Evolutionary conservation across 2,797 vertebrate species (phyloP).

Genomic region (Crocidura indochinensis): DNA sequence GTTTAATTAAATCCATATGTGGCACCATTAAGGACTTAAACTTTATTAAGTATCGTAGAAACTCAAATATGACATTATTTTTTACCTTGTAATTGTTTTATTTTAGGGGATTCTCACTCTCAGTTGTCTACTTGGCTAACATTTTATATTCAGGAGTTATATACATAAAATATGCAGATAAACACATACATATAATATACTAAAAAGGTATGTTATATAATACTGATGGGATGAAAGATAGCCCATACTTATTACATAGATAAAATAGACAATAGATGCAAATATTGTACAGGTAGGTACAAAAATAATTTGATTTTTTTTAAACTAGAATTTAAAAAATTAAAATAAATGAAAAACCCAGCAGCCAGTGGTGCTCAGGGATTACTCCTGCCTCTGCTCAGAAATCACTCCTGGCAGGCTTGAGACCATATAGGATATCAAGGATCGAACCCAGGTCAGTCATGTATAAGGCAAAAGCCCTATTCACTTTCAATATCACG

Average conservation of each 20-base stretch:
- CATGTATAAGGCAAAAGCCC: too few relatives aligned
- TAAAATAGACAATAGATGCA: constrained; percentile 46
- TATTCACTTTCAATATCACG: too few relatives aligned
- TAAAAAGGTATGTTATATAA: constrained; percentile 43
- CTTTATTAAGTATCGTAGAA: constrained; percentile 40
- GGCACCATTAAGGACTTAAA: background rate
- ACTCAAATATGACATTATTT: background rate
- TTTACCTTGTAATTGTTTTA: constrained; percentile 52
- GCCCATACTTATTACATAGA: constrained; percentile 4
- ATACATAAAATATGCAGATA: background rate
- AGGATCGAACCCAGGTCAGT: too few relatives aligned
- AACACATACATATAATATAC: background rate
- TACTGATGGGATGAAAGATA: constrained; percentile 45
- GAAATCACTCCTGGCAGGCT: too few relatives aligned
- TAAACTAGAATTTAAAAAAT: constrained; percentile 66
- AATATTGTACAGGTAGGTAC: constrained; percentile 4
- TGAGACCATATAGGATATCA: too few relatives aligned
- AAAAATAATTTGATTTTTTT: constrained; percentile 54
- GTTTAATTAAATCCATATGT: constrained; percentile 30
- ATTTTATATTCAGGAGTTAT: constrained; percentile 25
- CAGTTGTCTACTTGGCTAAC: constrained; percentile 33
- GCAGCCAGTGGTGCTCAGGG: too few relatives aligned
- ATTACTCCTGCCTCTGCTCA: too few relatives aligned
- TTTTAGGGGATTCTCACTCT: constrained; percentile 12
- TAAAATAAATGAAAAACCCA: background rate